A percentile compares a stretch with the other conserved stretches of the same genome.
Conservation (phyloP, 2,113 vertebrate genomes). For the Aptenodytes forsteri region DNA sequence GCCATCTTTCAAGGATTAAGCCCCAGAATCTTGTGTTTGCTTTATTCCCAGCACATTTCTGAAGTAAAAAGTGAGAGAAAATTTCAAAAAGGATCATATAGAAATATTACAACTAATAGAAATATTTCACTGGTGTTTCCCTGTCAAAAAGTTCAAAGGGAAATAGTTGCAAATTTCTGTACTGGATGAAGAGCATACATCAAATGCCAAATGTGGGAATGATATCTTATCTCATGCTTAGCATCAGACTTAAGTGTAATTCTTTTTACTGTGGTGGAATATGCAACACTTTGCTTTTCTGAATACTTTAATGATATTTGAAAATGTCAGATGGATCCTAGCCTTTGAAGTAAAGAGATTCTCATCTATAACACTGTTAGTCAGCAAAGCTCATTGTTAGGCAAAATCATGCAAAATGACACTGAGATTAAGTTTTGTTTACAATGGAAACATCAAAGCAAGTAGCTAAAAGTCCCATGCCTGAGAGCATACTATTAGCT, state of each 20-base stretch:
- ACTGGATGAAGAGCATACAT: background rate
- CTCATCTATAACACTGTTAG: background rate
- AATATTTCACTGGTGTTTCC: background rate
- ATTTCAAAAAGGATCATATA: background rate
- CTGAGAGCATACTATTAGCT: background rate
- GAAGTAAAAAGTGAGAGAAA: background rate
- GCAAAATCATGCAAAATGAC: slow-evolving; percentile 7
- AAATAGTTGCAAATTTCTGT: background rate
- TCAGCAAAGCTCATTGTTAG: background rate
- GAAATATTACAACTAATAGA: background rate
- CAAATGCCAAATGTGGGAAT: background rate
- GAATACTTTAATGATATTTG: background rate
- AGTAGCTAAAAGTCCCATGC: background rate
- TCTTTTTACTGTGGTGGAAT: background rate
- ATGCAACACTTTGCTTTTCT: background rate
- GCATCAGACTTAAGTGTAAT: background rate
- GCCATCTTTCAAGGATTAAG: background rate
- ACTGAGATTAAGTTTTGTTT: background rate
- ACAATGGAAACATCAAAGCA: background rate
- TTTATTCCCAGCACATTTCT: background rate
- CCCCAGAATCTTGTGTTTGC: background rate
- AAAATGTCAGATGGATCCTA: background rate
- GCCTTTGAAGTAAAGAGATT: slow-evolving; percentile 9
- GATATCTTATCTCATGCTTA: background rate
- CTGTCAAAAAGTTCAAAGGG: background rate